phyloP scores from a whole-genome alignment of 2,113 vertebrate species.

The Upupa epops region DNA sequence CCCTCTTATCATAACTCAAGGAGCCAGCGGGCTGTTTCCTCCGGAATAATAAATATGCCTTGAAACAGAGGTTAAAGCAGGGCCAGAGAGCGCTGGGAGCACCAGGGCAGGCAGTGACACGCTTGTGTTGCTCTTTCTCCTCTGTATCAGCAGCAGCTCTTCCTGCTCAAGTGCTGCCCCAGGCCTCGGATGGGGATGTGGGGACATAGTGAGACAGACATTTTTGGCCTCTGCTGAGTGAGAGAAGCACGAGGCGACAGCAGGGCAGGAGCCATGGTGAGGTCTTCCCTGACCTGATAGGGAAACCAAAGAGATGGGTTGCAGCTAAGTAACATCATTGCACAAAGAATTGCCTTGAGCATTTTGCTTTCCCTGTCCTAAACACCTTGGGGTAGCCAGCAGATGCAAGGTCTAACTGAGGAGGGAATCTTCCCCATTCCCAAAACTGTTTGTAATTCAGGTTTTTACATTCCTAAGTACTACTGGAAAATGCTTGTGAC shows the following conservation, averaged over 20 bases:
- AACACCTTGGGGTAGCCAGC: rapidly evolving
- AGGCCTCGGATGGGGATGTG: neutral
- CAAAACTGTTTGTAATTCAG: neutral
- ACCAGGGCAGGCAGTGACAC: neutral
- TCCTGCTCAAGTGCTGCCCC: neutral
- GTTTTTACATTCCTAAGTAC: neutral
- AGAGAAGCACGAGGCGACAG: neutral
- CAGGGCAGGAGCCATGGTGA: neutral
- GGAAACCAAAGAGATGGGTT: neutral
- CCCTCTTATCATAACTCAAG: neutral
- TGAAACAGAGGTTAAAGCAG: conserved; percentile 26
- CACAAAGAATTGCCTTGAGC: neutral
- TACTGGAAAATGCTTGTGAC: neutral
- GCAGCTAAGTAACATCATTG: neutral
- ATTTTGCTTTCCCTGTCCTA: neutral
- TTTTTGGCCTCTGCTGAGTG: neutral
- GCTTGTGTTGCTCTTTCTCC: neutral
- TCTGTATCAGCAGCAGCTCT: neutral
- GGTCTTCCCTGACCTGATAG: neutral
- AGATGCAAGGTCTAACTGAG: neutral
- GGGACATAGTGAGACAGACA: neutral
- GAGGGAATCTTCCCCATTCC: neutral
- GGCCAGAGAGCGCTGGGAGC: conserved; percentile 26
- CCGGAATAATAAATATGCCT: conserved; percentile 9
- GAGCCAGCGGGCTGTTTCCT: conserved; percentile 38